These are phyloP conservation scores for Dioctria linearis DNA, from an alignment of 2,888 invertebrate species.

Conservation along the genomic window DNA sequence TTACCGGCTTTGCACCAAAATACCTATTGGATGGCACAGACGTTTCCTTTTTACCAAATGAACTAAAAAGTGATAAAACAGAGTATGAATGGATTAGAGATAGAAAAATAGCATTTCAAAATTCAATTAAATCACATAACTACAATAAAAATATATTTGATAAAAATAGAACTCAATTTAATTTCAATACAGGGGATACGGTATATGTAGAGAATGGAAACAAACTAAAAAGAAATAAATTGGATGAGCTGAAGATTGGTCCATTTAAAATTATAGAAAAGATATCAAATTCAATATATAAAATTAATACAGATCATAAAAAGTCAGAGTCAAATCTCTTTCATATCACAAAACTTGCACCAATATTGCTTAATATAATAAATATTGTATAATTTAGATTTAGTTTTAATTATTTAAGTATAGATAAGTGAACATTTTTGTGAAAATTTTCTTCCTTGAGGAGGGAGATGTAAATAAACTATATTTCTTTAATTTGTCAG, in stretches of 20 bases:
- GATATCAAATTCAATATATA: slow-evolving; percentile 51
- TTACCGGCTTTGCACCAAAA: no score
- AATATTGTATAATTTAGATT: no score
- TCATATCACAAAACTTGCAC: background rate
- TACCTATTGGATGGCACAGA: no score
- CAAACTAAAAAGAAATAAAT: slow-evolving; percentile 24
- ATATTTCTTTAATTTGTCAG: no score
- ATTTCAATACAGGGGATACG: background rate
- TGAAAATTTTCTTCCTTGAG: no score
- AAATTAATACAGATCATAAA: slow-evolving; percentile 46
- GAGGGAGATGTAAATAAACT: no score
- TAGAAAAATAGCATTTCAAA: background rate
- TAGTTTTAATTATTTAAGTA: no score
- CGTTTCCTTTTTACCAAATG: no score
- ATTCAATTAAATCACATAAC: background rate
- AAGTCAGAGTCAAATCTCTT: slow-evolving; percentile 35
- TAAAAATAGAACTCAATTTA: background rate
- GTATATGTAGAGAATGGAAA: slow-evolving; percentile 29
- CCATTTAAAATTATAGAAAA: slow-evolving; percentile 49
- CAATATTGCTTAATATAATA: background rate
- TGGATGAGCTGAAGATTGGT: slow-evolving; percentile 34
- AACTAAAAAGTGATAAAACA: slow-evolving; percentile 9
- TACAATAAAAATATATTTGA: slow-evolving; percentile 6
- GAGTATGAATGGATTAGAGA: background rate
- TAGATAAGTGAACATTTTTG: no score